Evolutionary conservation across 2,888 invertebrate genomes (phyloP).

Genomic region (Lochmaea crataegi): DNA sequence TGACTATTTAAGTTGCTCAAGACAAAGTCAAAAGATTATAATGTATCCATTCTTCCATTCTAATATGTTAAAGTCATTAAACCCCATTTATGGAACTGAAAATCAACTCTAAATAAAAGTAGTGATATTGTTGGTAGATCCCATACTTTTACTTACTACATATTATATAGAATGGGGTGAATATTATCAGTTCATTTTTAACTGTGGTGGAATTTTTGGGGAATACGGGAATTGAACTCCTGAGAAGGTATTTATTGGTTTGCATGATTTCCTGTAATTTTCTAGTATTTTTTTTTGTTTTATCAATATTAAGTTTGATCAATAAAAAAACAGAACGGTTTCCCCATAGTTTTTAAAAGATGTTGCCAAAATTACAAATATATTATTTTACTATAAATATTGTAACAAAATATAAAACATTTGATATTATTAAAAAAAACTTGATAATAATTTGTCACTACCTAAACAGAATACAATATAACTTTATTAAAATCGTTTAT

Average conservation of each 20-base stretch:
- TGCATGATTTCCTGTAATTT: conserved; percentile 37
- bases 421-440: no score
- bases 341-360: background rate
- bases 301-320: conserved; percentile 32
- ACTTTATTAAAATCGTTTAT: background rate
- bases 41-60: no score
- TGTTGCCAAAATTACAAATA: background rate
- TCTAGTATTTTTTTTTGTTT: conserved; percentile 24
- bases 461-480: background rate
- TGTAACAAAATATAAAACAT: background rate
- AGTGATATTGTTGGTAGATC: background rate
- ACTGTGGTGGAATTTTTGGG: conserved; percentile 5
- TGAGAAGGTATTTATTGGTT: conserved; percentile 16
- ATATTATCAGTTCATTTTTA: background rate
- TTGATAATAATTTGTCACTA: background rate
- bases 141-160: background rate
- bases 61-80: no score
- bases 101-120: background rate
- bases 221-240: conserved; percentile 2
- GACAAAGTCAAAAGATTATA: no score
- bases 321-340: conserved; percentile 11
- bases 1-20: no score
- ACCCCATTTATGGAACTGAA: no score
- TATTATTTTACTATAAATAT: background rate
- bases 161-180: background rate